These are phyloP conservation scores for Drosophila histrio DNA, from an alignment of 2,888 invertebrate genomes.

Conservation along the genomic window DNA sequence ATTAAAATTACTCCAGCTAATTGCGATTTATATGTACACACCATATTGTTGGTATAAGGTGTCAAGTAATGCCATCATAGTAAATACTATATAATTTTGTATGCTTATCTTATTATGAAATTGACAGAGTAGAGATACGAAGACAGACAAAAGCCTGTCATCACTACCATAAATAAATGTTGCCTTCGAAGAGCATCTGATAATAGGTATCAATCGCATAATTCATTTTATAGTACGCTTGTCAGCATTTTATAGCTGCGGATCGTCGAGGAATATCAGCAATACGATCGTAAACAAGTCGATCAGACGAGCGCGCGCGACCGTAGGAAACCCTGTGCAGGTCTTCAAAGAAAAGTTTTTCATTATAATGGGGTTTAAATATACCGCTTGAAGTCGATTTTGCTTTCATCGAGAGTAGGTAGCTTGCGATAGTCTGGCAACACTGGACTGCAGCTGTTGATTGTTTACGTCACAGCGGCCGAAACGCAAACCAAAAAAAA, in stretches of 20 bases:
- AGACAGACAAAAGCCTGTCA: constrained; percentile 20
- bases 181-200: constrained; percentile 13
- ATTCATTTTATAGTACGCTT: constrained; percentile 10
- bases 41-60: not conserved
- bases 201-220: constrained; percentile 6
- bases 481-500: too few relatives aligned
- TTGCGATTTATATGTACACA: not conserved
- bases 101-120: not conserved
- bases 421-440: too few relatives aligned
- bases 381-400: too few relatives aligned
- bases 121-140: constrained; percentile 1
- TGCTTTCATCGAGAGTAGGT: too few relatives aligned
- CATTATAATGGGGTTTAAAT: too few relatives aligned
- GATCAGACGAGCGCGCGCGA: too few relatives aligned
- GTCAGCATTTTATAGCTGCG: constrained; percentile 12
- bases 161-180: constrained; percentile 7
- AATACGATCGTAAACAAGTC: not conserved
- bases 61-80: not conserved
- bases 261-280: not conserved
- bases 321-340: too few relatives aligned
- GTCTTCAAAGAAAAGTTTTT: too few relatives aligned
- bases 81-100: not conserved
- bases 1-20: not conserved
- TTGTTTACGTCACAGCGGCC: too few relatives aligned
- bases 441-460: too few relatives aligned